A percentile compares a stretch with the other conserved stretches of the same genome.
phyloP scores from a whole-genome alignment of 1,140 invertebrate genomes.

The Eupristina koningsbergeri region DNA sequence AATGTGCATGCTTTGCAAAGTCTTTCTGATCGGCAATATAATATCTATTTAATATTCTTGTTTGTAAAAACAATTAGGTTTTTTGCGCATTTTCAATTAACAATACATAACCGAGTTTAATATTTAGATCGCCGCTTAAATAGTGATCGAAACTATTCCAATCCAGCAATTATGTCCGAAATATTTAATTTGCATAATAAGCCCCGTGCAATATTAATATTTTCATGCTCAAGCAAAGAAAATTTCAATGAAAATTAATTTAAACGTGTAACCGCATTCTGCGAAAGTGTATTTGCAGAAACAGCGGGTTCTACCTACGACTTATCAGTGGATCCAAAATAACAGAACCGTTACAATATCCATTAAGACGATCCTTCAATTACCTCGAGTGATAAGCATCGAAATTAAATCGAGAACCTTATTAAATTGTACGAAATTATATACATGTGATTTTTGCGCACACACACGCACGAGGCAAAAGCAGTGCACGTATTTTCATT shows the following conservation, averaged over 20 bases:
- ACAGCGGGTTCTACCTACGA: background rate
- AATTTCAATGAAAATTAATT: slow-evolving; percentile 18
- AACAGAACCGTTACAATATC: slow-evolving; percentile 43
- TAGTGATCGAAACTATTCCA: background rate
- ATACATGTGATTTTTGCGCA: background rate
- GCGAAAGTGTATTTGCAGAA: background rate
- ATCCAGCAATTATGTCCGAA: background rate
- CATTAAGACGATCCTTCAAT: slow-evolving; percentile 50
- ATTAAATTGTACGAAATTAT: background rate
- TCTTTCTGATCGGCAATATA: background rate
- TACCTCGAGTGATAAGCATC: slow-evolving; percentile 43
- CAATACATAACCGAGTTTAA: too few species aligned
- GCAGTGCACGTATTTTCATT: slow-evolving; percentile 32
- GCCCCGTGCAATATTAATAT: background rate
- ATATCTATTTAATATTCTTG: background rate
- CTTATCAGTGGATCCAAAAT: background rate
- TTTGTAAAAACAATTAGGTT: too few species aligned
- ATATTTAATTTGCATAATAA: background rate
- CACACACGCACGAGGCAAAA: background rate
- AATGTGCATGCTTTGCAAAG: background rate
- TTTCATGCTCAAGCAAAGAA: background rate
- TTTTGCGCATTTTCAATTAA: too few species aligned
- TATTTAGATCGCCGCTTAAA: too few species aligned
- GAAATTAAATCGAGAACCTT: slow-evolving; percentile 31
- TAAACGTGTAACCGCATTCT: background rate